A percentile compares a stretch with the other conserved stretches of the same genome.
phyloP scores from a whole-genome alignment of 2,888 invertebrate species.

The Tachystola acroxantha region DNA sequence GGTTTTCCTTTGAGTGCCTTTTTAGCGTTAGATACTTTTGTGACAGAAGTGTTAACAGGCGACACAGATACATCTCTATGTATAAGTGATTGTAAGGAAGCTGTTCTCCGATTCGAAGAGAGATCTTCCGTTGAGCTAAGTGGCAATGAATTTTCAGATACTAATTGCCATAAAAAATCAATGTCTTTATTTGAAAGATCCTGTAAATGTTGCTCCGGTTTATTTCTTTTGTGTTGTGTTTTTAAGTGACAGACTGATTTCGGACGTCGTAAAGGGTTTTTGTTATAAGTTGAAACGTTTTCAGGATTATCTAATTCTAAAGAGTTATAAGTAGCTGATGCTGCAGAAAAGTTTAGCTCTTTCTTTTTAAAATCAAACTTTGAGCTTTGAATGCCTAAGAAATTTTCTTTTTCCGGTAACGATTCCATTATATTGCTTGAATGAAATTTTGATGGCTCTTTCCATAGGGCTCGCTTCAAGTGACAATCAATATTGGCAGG shows the following conservation, averaged over 20 bases:
- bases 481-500: conserved; percentile 49
- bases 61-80: conserved; percentile 51
- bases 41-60: conserved; percentile 29
- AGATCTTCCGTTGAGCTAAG: conserved; percentile 48
- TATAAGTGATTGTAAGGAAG: conserved; percentile 66
- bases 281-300: conserved; percentile 28
- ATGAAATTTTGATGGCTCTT: conserved; percentile 65
- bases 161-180: conserved; percentile 65
- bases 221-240: conserved; percentile 42
- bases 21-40: conserved; percentile 57
- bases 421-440: conserved; percentile 64
- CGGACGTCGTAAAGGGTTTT: conserved; percentile 41
- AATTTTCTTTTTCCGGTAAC: conserved; percentile 61
- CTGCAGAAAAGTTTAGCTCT: conserved; percentile 31
- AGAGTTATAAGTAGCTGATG: conserved; percentile 18
- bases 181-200: conserved; percentile 64
- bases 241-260: conserved; percentile 38
- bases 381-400: conserved; percentile 36
- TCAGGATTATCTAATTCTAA: conserved; percentile 24
- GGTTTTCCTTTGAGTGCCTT: conserved; percentile 62
- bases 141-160: conserved; percentile 53
- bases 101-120: conserved; percentile 52
- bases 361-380: conserved; percentile 46
- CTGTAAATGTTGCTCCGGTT: conserved; percentile 41
- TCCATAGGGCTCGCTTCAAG: conserved; percentile 65